Percentiles rank a stretch among this genome's conserved stretches.
These are phyloP conservation scores for Anableps anableps DNA, from an alignment of 2,797 vertebrate species.

Conservation along the genomic window DNA sequence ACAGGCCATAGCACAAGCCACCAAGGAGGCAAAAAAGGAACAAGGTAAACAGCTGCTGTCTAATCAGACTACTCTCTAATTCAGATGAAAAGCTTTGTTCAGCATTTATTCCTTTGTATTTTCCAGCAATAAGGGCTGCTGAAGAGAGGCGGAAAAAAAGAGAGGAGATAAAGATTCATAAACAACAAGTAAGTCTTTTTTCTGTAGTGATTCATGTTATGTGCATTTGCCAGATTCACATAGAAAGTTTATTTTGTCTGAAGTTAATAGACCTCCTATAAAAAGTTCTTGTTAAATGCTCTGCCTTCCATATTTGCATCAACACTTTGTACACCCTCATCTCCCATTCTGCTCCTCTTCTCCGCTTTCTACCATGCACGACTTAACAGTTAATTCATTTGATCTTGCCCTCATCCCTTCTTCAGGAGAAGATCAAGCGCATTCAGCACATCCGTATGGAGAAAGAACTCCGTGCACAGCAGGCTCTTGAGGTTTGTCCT, in stretches of 20 bases:
- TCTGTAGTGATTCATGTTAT: not conserved
- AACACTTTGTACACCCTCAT: constrained; percentile 39
- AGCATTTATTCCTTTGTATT: constrained; percentile 39
- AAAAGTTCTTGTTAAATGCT: constrained; percentile 49
- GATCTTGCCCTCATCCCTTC: constrained; percentile 74
- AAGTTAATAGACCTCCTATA: constrained; percentile 45
- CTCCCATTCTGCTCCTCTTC: constrained; percentile 16
- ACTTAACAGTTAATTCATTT: constrained; percentile 77
- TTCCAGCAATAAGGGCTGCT: constrained; percentile 91
- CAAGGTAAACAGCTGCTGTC: constrained; percentile 81
- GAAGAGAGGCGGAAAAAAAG: constrained; percentile 94
- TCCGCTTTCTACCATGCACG: constrained; percentile 66
- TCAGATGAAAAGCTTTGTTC: constrained; percentile 2
- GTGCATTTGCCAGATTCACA: constrained; percentile 23
- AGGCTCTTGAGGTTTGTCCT: constrained; percentile 93
- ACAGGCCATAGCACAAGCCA: constrained; percentile 90
- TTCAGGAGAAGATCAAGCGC: constrained; percentile 96
- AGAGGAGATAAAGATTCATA: constrained; percentile 95
- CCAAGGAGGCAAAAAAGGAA: constrained; percentile 94
- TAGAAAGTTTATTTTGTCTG: constrained; percentile 10
- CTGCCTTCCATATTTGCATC: constrained; percentile 58
- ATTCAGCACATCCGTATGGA: constrained; percentile 97
- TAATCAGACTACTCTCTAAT: constrained; percentile 6
- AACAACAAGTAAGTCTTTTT: constrained; percentile 89
- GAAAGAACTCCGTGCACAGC: constrained; percentile 95